Evolutionary conservation across 2,113 vertebrate genomes (phyloP), one percentile per base, ranked within the genome.

Genomic region (Takifugu bimaculatus): DNA sequence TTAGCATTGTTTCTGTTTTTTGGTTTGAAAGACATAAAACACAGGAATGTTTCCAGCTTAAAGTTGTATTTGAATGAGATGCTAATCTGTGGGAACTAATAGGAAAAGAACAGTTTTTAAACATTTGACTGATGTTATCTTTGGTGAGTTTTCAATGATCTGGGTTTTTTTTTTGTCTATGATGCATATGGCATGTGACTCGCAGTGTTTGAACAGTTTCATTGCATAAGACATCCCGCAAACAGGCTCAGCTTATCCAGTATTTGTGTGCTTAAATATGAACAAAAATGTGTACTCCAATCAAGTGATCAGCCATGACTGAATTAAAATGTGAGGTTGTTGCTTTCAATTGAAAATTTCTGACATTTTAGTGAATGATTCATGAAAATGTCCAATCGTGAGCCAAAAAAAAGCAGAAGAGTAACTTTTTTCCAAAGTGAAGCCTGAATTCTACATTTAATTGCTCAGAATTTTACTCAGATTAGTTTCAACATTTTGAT

Each of bases 91-190:
- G 13, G 3, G 1, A 15, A 48, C 45, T 15, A 48, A n/a, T n/a
- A 49, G n/a, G 10, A 50, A 28, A 32, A 65, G 14, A 12, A 20
- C 5, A 57, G 13, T 44, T 4, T 26, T 42, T 15, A 43, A 43
- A 55, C 27, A 48, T 32, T 60, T 56, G 48, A 39, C 26, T 66
- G 55, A 58, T 60, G 59, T 72, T 50, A 67, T 76, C 76, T 82
- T 82, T 79, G 66, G 72, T 76, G 75, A 68, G 50, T 20, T 60
- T 60, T 50, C 4, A 57, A 14, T 55, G 57, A 25, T n/a, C 0
- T 15, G 48, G 28, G 20, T 3, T 48, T 6, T 20, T 20, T 20
- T 20, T 9, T 5, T 15, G n/a, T 14, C 45, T 48, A 13, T 15
- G n/a, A 14, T 14, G 45, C 45, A 48, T 15, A 15, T 2, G 45